Base-by-base conservation (phyloP, 2,888 invertebrate genomes). In the Glomeris marginata region DNA sequence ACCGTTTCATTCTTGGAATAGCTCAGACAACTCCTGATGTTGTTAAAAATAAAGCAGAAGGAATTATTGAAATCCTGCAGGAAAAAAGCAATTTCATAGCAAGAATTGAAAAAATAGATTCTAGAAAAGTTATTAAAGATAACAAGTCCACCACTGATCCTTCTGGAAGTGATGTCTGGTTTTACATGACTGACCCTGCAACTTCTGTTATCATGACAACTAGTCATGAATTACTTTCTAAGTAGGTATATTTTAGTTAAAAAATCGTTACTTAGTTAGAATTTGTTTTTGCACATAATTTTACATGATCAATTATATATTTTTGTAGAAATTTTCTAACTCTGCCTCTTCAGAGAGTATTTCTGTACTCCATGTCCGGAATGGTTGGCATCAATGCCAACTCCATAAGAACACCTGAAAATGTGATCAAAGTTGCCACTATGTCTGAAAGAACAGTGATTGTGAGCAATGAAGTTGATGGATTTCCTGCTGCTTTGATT, bases 401-500 rank as follows among this genome's bases (percentile, higher is more conserved):
- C 52, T 77, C 76, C 53, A 77, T 84, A 22, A 77, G 78, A 58
- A 72, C 72, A 50, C 78, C 78, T 0, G 64, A 76, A 33, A 67
- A 59, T 15, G 52, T 59, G 18, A 56, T 35, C 11, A 20, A 16
- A 34, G 10, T 11, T 8, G 4, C 43, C 16, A 6, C 40, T n/a
- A 16, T 42, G 35, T 35, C 49, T 15, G 36, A 42, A n/a, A 34
- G 34, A 15, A 33, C 20, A 2, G 43, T 43, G 5, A 21, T 22
- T 16, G 33, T 50, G 40, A 40, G 43, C 15, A 50, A 63, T 60
- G 55, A 62, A 61, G 1, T 61, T 38, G 64, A 63, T 50, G 65
- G 87, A 8, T 82, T 90, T 58, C 91, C 90, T 16, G 87, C 86
- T 57, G 88, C 90, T 1, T 72, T 92, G 28, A 82, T 94, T 55